Base-by-base conservation (phyloP, 2,888 invertebrate genomes). In the Bimastos eiseni region DNA sequence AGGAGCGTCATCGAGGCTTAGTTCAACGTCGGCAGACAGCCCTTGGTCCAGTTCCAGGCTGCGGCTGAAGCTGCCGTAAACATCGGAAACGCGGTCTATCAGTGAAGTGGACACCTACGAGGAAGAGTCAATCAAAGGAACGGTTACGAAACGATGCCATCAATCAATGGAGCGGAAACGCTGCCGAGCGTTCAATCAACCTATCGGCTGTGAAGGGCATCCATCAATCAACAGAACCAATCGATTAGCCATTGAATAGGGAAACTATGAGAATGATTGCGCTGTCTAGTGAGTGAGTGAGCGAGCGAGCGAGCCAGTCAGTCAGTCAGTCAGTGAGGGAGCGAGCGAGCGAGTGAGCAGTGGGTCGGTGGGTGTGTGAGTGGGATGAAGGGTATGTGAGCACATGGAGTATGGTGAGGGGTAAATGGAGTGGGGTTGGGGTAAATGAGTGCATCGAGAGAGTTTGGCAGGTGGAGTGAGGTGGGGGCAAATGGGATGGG, bases 51-150 rank as follows among this genome's bases (percentile, higher is more conserved):
- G 36, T 34, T 86, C 86, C 36, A 86, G 86, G 17, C 86, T 86
- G 30, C 86, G 86, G 37, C 86, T 86, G 86, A 86, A 37, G 86
- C 36, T 86, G 86, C 36, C 86, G 36, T 86, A 86, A 24, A 86
- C 86, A 37, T 86, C 86, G n/a, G 86, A 86, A 19, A 86, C 86
- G 86, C 86, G 86, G n/a, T 86, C 86, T 6, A 86, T 86, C 36
- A 86, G 86, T 15, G 86, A 37, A 0, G 86, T 36, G 0, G 86
- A 86, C 86, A 86, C 37, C 86, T 86, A 86, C 34, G 70, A 1
- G 8, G 30, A 70, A 70, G 6, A 70, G 70, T 30, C 30, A 70
- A 70, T n/a, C 70, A 70, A n/a, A 11, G 4, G n/a, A 70, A 8
- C n/a, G 70, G n/a, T 70, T 6, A 70, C 24, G 49, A 49, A n/a